Evolutionary conservation across 37 sponge, comb jelly and placozoan species (phyloP), one percentile per base, ranked within the genome.

Genomic region (Beroe forskalii): DNA sequence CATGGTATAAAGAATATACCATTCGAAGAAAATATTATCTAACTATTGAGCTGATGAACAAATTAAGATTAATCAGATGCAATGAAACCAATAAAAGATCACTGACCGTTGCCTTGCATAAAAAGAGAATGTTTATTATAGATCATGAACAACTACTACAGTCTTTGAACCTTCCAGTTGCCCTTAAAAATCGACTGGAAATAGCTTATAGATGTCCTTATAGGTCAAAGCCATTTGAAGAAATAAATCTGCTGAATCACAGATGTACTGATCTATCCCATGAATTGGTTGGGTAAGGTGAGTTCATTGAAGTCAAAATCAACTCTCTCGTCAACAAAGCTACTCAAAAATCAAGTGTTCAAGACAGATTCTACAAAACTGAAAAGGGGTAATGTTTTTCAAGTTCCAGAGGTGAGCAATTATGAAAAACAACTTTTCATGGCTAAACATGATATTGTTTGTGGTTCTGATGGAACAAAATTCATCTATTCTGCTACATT

Each of bases 401-500:
- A 48, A 48, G 55, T 6, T 48, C 6, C 12, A 48, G 55, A 6
- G 12, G 12, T 17, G 12, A 17, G 55, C 12, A 48, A 6, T 6
- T 17, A 12, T 48, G 55, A 48, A 48, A 12, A 6, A 48, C 12
- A 48, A 12, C 12, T 48, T 6, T 48, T 48, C 55, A 48, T 48
- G 6, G 12, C 55, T 17, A 12, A 48, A 17, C 6, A 12, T 48
- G 55, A 48, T 48, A 48, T 48, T 12, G 55, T 12, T 6, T 12
- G 12, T 48, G 55, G 55, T 36, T 33, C 19, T 14, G 72, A 28
- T 69, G 86, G 86, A 2, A n/a, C 86, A 6, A 41, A 43, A 25
- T 42, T 80, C 2, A 80, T 80, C 55, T 37, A 80, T 25, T 32
- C 86, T 6, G 44, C 48, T 23, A 80, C 86, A 2, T 80, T 35